phyloP scores from a whole-genome alignment of 1,140 invertebrate species.

The Papilio glaucus region DNA sequence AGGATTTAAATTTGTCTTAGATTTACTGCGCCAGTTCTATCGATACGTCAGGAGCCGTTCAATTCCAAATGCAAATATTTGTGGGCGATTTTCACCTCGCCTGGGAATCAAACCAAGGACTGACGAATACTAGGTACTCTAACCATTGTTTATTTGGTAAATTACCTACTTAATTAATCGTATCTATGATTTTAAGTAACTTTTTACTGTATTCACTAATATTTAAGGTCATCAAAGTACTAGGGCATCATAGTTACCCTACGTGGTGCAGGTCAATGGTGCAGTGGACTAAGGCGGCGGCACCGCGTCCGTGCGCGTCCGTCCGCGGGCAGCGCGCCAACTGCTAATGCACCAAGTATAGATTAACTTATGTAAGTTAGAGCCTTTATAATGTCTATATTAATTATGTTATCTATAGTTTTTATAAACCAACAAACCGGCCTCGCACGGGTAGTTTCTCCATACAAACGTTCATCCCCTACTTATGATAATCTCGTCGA shows the following conservation, averaged over 20 bases:
- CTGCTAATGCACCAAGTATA: slow-evolving; percentile 62
- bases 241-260: slow-evolving; percentile 69
- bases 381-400: neutral
- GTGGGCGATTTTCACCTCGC: neutral
- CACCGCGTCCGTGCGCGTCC: slow-evolving; percentile 61
- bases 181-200: no score
- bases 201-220: neutral
- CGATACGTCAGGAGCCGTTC: no score
- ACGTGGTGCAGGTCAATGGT: slow-evolving; percentile 75
- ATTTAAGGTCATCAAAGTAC: slow-evolving; percentile 33
- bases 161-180: no score
- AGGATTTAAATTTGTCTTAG: no score
- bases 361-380: slow-evolving; percentile 3
- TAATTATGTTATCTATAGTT: neutral
- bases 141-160: slow-evolving; percentile 45
- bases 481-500: no score
- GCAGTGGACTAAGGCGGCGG: slow-evolving; percentile 77
- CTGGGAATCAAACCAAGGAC: slow-evolving; percentile 22
- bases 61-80: neutral
- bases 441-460: no score
- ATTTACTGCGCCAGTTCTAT: no score
- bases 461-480: no score
- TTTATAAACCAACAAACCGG: no score
- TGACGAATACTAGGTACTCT: slow-evolving; percentile 67
- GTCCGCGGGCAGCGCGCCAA: slow-evolving; percentile 64